Evolutionary conservation across 2,797 vertebrate genomes (phyloP).

Genomic region (Pterois miles): DNA sequence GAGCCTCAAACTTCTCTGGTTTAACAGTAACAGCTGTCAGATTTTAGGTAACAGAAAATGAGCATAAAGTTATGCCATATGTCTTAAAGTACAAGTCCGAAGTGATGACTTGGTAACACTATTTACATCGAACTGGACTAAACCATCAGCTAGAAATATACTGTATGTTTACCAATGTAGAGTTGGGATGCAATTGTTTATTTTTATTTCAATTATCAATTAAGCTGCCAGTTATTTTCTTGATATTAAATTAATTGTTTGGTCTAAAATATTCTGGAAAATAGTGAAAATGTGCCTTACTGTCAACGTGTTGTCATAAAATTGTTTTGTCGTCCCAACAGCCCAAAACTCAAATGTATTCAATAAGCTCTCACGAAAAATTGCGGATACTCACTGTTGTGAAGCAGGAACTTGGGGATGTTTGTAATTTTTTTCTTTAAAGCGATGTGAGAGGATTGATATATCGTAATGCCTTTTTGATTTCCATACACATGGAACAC

Average conservation of each 20-base stretch:
- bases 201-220: neutral
- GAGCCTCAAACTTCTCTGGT: constrained; percentile 9
- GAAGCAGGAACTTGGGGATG: neutral
- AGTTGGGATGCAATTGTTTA: neutral
- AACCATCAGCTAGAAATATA: neutral
- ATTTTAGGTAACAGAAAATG: constrained; percentile 16
- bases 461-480: neutral
- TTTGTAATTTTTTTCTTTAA: neutral
- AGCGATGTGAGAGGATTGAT: neutral
- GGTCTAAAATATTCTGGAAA: neutral
- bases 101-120: neutral
- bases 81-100: neutral
- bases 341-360: neutral
- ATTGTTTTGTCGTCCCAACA: neutral
- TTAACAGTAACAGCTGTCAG: constrained; percentile 14
- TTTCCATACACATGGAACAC: neutral
- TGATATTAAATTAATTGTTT: neutral
- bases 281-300: neutral
- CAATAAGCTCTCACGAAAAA: neutral
- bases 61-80: neutral
- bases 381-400: neutral
- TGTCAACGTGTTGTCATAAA: neutral
- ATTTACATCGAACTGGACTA: neutral
- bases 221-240: neutral
- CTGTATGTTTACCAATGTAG: neutral